Conservation (phyloP, 1,140 invertebrate genomes). For the Pogonomyrmex barbatus region DNA sequence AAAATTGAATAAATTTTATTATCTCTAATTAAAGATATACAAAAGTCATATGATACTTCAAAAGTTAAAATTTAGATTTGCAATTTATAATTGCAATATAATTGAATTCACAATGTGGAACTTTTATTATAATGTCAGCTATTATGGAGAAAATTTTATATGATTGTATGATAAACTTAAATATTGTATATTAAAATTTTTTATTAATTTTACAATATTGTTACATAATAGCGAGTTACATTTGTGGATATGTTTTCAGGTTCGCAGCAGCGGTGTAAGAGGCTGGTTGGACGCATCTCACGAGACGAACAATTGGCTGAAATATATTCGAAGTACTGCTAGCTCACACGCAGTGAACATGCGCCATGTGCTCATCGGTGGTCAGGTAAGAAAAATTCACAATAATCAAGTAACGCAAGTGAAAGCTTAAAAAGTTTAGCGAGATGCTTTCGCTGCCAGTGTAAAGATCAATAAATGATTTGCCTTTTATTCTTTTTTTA, state of each 20-base stretch:
- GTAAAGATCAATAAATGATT: not conserved
- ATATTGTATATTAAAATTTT: not conserved
- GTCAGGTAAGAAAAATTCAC: constrained; percentile 88
- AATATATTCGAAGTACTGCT: constrained; percentile 90
- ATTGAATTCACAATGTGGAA: not conserved
- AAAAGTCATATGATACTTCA: not conserved
- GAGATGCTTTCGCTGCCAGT: not conserved
- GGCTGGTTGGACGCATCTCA: constrained; percentile 92
- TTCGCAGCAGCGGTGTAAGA: constrained; percentile 89
- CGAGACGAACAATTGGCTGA: constrained; percentile 93
- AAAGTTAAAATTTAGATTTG: not conserved
- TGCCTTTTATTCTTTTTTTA: not conserved
- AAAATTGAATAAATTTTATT: not conserved
- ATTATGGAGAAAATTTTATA: not conserved
- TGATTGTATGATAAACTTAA: not conserved
- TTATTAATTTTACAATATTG: not conserved
- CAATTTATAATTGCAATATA: not conserved
- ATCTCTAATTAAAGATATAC: not conserved
- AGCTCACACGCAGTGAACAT: constrained; percentile 90
- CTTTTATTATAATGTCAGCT: not conserved
- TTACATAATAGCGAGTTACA: not conserved
- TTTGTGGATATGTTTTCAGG: constrained; percentile 87
- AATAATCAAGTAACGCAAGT: not conserved
- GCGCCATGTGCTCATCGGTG: constrained; percentile 89
- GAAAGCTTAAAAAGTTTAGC: not conserved